Base-by-base conservation (phyloP, 2,888 invertebrate genomes). In the Mellilla xanthometata region DNA sequence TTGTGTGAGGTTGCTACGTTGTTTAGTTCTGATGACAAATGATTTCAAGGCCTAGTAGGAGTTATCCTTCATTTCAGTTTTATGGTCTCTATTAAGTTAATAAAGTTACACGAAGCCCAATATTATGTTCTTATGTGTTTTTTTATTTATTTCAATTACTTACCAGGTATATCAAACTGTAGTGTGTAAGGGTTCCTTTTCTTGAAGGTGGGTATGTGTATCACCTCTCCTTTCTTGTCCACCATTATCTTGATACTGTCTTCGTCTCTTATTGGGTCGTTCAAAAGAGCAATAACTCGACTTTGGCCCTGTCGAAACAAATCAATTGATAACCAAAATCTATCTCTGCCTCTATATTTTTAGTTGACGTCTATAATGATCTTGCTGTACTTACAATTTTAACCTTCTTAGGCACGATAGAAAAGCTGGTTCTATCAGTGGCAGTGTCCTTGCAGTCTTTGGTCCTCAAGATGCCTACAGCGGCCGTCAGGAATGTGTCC, bases 251-350 rank as follows among this genome's bases (percentile, higher is more conserved):
- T 94, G 12, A 96, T 91, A 52, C 91, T 92, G 83, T 96, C 96
- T 62, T 95, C 94, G 36, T 93, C 93, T 65, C 93, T 91, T 54
- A 96, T 88, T 0, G 96, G 95, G 61, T 96, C 95, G 55, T 94
- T 94, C 46, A 97, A 83, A 47, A 96, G 89, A 29, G 95, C 94
- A 68, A 96, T 93, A 49, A 96, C 93, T 68, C 95, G 94, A 71
- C 94, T 96, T 74, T 96, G 96, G 11, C 96, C 96, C 94, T 95
- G 24, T n/a, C 4, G n/a, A n/a, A n/a, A n/a, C n/a, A n/a, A n/a
- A n/a, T n/a, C n/a, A n/a, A n/a, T n/a, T n/a, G n/a, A n/a, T n/a
- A n/a, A n/a, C n/a, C n/a, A n/a, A n/a, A n/a, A n/a, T n/a, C n/a
- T n/a, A n/a, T n/a, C n/a, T n/a, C n/a, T n/a, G n/a, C n/a, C n/a